phyloP scores from a whole-genome alignment of 2,797 vertebrate genomes.

The Lepidocolaptes lacrymiger region DNA sequence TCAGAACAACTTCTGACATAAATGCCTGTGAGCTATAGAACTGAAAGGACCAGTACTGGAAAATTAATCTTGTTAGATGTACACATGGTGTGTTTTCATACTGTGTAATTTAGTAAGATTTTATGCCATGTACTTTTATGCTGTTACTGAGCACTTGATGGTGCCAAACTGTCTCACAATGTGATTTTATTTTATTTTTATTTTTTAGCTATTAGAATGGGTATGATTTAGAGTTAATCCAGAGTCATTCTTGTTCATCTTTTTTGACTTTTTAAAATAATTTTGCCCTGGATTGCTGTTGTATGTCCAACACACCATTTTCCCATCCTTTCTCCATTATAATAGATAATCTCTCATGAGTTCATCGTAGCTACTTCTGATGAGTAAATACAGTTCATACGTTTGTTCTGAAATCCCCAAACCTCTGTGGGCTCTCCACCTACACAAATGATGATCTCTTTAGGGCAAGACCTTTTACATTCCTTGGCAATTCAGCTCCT shows the following conservation, averaged over 20 bases:
- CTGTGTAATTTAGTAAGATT: conserved; percentile 47
- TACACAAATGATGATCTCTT: neutral
- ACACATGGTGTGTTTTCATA: conserved; percentile 18
- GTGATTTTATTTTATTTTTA: neutral
- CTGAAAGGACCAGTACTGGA: neutral
- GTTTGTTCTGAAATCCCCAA: neutral
- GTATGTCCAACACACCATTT: neutral
- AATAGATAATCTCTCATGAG: neutral
- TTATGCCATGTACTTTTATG: conserved; percentile 37
- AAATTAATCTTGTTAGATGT: neutral
- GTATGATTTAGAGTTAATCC: neutral
- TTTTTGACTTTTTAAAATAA: neutral
- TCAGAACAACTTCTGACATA: neutral
- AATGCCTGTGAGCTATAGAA: neutral
- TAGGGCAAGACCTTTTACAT: neutral
- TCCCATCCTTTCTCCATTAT: neutral
- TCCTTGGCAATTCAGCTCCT: neutral
- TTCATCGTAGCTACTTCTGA: neutral
- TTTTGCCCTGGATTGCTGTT: neutral
- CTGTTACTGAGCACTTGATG: neutral
- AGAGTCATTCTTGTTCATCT: neutral
- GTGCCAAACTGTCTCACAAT: neutral
- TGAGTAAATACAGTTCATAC: neutral
- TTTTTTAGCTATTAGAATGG: neutral
- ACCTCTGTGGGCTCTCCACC: neutral